phyloP scores from a whole-genome alignment of 2,888 invertebrate genomes.

The Andrena praecox region DNA sequence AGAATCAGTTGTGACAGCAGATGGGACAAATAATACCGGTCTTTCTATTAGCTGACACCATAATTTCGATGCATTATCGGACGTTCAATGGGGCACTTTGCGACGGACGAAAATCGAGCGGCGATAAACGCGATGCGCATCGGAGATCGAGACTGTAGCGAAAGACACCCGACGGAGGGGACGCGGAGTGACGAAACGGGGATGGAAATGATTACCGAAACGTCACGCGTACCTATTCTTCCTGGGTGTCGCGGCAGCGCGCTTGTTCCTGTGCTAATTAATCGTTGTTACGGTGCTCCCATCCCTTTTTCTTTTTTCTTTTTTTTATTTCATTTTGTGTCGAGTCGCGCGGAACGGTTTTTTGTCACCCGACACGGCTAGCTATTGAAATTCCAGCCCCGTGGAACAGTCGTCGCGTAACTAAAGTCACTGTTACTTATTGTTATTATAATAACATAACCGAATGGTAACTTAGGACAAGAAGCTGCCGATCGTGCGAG shows the following conservation, averaged over 20 bases:
- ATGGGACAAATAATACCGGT: conserved; percentile 25
- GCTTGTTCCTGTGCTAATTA: conserved; percentile 37
- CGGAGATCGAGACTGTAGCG: conserved; percentile 32
- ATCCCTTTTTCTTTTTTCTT: neutral
- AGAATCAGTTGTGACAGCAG: neutral
- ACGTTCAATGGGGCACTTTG: conserved; percentile 29
- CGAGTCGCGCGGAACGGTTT: neutral
- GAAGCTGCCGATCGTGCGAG: conserved; percentile 22
- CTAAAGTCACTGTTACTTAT: neutral
- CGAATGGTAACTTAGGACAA: conserved; percentile 8
- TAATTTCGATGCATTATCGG: conserved; percentile 50
- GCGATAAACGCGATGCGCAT: conserved; percentile 62
- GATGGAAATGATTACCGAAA: conserved; percentile 59
- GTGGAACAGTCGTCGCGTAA: neutral
- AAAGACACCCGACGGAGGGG: conserved; percentile 67
- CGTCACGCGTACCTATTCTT: conserved; percentile 43
- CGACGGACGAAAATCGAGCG: conserved; percentile 51
- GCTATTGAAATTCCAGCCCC: conserved; percentile 7
- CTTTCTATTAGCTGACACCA: conserved; percentile 19
- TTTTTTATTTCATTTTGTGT: neutral
- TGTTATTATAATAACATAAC: neutral
- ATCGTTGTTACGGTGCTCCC: conserved; percentile 36
- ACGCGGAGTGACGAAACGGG: conserved; percentile 39
- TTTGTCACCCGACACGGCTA: neutral
- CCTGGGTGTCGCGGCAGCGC: conserved; percentile 19